Evolutionary conservation across 2,797 vertebrate species (phyloP), one percentile per base, ranked within the genome.

Genomic region (Kryptolebias ocellatus): DNA sequence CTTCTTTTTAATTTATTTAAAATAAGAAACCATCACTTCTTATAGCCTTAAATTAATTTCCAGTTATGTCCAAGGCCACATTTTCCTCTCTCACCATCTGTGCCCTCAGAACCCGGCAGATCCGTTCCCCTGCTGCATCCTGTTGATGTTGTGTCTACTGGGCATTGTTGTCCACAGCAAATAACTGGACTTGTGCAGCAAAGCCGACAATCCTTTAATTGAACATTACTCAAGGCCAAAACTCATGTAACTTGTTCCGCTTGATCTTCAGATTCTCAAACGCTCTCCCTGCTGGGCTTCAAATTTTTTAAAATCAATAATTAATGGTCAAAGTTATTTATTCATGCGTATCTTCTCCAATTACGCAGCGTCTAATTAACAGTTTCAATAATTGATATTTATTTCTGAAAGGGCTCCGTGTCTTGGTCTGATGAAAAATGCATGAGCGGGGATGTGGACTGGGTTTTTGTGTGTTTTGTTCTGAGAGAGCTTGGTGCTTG

Each of bases 331-430:
- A 74, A 81, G 84, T 93, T 92, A 93, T 93, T 93, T 93, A 93
- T 94, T 94, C 89, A 94, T 93, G 88, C 90, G 72, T 85, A 90
- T 94, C 91, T 92, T 92, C 61, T 72, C 90, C 90, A 93, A 93
- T 94, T 94, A 92, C 76, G 79, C 70, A 78, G 80, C 20, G 61
- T 89, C 92, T 94, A 94, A 94, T 94, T 94, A 94, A 93, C 89
- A 90, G 87, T 93, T 94, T 95, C 92, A 94, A 94, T 94, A 93
- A 95, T 94, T 94, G 93, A 95, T 94, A 93, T 93, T 94, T 90
- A 90, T 93, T 93, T 93, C 90, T 91, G 85, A 93, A 92, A 94
- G 91, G 74, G 78, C 79, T 90, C 64, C 46, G 85, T 91, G 91
- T 93, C 89, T 89, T 77, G 81, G 82, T 84, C 76, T 89, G 80